Percentiles rank a stretch among this genome's conserved stretches.
phyloP scores from a whole-genome alignment of 2,888 invertebrate species.

The Luffia ferchaultella region DNA sequence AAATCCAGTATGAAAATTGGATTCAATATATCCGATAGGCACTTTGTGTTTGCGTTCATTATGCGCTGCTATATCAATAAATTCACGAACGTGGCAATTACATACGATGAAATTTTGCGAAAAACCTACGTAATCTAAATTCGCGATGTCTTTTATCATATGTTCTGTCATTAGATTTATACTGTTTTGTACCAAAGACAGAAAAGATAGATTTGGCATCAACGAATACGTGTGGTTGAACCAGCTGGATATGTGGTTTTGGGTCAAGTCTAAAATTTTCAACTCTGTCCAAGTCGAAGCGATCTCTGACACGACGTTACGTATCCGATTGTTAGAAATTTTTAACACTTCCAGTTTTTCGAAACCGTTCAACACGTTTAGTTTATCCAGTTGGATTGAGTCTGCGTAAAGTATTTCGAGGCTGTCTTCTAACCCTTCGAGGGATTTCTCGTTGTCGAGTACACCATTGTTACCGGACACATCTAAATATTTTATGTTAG shows the following conservation, averaged over 20 bases:
- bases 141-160: slow-evolving; percentile 63
- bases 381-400: slow-evolving; percentile 34
- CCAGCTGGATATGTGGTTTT: slow-evolving; percentile 67
- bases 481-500: slow-evolving; percentile 53
- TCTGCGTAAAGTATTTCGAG: slow-evolving; percentile 51
- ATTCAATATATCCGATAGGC: neutral
- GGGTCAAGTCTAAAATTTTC: slow-evolving; percentile 53
- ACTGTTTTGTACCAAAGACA: slow-evolving; percentile 60
- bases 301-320: slow-evolving; percentile 23
- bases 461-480: slow-evolving; percentile 61
- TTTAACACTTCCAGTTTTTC: slow-evolving; percentile 46
- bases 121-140: slow-evolving; percentile 52
- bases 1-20: slow-evolving; percentile 26
- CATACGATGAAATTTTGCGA: slow-evolving; percentile 68
- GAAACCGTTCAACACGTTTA: slow-evolving; percentile 40
- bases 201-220: slow-evolving; percentile 38
- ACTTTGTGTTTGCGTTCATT: slow-evolving; percentile 4
- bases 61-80: slow-evolving; percentile 42
- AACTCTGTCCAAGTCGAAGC: slow-evolving; percentile 39
- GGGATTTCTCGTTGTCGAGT: slow-evolving; percentile 26
- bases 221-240: slow-evolving; percentile 36
- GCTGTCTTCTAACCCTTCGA: slow-evolving; percentile 44
- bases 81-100: slow-evolving; percentile 60
- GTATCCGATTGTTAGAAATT: slow-evolving; percentile 59
- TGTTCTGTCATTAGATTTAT: slow-evolving; percentile 61